Conservation (phyloP, 2,797 vertebrate genomes). For the Dryobates pubescens region DNA sequence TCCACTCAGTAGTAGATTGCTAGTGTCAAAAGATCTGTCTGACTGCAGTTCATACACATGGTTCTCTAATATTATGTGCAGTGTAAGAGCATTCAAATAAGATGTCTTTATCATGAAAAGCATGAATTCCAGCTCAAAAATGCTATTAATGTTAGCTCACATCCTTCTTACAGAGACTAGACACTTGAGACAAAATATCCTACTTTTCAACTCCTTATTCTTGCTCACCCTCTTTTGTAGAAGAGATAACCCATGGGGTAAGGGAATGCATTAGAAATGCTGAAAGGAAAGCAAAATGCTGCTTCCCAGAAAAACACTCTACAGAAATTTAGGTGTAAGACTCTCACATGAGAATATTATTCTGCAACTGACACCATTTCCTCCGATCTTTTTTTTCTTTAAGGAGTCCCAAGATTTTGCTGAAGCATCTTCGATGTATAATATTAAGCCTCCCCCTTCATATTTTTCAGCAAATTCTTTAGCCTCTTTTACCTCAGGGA, state of each 20-base stretch:
- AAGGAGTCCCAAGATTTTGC: background rate
- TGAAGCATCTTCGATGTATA: background rate
- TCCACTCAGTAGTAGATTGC: background rate
- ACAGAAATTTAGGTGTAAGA: background rate
- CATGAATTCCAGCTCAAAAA: background rate
- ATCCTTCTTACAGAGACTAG: background rate
- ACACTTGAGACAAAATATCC: conserved; percentile 32
- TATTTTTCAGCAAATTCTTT: background rate
- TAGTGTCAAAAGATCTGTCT: background rate
- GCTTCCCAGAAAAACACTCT: conserved; percentile 5
- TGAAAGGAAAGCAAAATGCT: conserved; percentile 16
- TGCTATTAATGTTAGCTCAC: background rate
- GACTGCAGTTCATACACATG: fast-evolving
- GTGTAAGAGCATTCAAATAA: background rate
- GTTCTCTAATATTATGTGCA: background rate
- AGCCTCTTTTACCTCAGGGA: background rate
- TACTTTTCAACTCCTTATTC: conserved; percentile 14
- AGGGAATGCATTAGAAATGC: background rate
- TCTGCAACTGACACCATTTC: conserved; percentile 20
- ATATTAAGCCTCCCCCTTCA: background rate
- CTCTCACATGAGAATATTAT: background rate
- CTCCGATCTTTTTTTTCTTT: background rate
- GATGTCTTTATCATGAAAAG: background rate
- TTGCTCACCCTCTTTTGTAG: background rate
- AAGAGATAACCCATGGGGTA: background rate